Evolutionary conservation across 2,113 vertebrate species (phyloP), one percentile per base, ranked within the genome.

Genomic region (Dunckerocampus dactyliophorus): DNA sequence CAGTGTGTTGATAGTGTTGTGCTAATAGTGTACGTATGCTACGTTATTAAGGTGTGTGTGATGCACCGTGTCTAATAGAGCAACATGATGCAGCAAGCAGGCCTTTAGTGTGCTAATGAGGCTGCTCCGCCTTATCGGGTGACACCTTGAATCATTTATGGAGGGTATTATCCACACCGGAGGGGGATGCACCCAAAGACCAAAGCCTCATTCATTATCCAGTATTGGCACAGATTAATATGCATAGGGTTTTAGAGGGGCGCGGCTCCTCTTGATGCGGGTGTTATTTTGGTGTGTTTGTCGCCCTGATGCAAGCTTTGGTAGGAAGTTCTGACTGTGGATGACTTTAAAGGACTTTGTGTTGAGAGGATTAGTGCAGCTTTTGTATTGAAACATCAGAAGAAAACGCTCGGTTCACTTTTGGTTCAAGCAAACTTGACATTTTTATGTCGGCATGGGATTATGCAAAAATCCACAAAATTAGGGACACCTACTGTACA

Each of bases 61-160:
- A 34, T 34, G 31, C 31, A 8, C 31, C 39, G 39, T 43, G 39
- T 43, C 39, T 43, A 43, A 14, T 14, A 53, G 28, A 31, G 51
- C 15, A 17, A 1, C 51, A 58, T 58, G 65, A 69, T 80, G 61
- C 74, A 76, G 64, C 60, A 59, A 63, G 74, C 68, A 71, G 63
- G 70, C 65, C 60, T 76, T 71, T 76, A 53, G 67, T 72, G 31
- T 74, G 53, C 69, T 77, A 85, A 85, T 81, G 74, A 83, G 68
- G 47, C 45, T 58, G 43, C 28, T 34, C 66, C 60, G 60, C 57
- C 55, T 64, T 53, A 72, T 83, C 71, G 67, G 69, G 70, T 82
- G 80, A 79, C 76, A 70, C 21, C 48, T 52, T 88, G 70, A 81
- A 87, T 87, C 54, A 87, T 86, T 86, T 68, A 88, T 82, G 39